Evolutionary conservation across 1,140 invertebrate species (phyloP).

Genomic region (Solen grandis): DNA sequence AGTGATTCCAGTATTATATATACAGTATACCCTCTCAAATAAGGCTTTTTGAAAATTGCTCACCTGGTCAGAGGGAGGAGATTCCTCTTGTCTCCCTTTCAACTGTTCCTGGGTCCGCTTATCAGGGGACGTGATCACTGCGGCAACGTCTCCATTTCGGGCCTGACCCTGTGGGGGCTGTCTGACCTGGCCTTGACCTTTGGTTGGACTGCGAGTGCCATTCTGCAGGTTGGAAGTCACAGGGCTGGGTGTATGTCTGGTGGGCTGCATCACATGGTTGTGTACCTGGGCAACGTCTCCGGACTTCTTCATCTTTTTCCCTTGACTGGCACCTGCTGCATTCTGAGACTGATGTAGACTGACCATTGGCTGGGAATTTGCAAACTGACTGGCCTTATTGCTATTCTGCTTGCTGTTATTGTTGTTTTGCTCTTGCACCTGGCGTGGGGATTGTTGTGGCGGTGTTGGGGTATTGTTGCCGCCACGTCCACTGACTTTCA

Average conservation of each 20-base stretch:
- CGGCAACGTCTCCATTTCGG: conserved; percentile 8
- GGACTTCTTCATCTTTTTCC: background rate
- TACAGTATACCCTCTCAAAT: too few species aligned
- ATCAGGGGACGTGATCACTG: background rate
- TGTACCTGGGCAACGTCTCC: too few species aligned
- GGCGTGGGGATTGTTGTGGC: too few species aligned
- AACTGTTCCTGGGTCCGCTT: conserved; percentile 12
- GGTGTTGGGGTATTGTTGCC: too few species aligned
- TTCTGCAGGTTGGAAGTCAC: conserved; percentile 17
- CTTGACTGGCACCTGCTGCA: conserved; percentile 24
- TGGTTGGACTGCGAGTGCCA: conserved; percentile 7
- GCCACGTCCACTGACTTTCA: too few species aligned
- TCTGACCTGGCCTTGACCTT: conserved; percentile 29
- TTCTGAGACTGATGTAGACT: conserved; percentile 1
- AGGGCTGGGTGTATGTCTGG: background rate
- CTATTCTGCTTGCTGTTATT: too few species aligned
- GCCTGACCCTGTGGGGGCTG: conserved; percentile 41
- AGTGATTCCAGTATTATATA: too few species aligned
- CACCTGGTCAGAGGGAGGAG: conserved; percentile 50
- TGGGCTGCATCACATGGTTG: too few species aligned
- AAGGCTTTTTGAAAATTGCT: too few species aligned
- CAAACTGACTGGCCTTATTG: too few species aligned
- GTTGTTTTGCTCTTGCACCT: too few species aligned
- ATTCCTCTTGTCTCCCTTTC: conserved; percentile 13
- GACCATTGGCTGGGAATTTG: too few species aligned